Conservation (phyloP, 2,888 invertebrate genomes). For the Tetragnatha montana region DNA sequence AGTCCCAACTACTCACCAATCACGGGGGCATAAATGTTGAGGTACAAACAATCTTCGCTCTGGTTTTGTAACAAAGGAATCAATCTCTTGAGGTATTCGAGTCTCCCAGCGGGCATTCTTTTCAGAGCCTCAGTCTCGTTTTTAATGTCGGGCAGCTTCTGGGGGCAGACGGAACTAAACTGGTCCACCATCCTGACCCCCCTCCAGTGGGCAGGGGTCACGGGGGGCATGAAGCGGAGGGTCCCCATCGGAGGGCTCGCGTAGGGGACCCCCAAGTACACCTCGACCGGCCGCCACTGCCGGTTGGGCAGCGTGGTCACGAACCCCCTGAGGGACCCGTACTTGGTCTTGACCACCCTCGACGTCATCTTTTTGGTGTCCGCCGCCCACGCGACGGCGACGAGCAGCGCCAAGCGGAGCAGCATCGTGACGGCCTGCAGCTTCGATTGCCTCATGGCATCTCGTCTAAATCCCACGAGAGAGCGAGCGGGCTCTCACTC, state of each 20-base stretch:
- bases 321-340: constrained; percentile 86
- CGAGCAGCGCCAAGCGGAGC: constrained; percentile 81
- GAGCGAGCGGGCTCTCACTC: neutral
- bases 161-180: constrained; percentile 87
- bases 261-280: constrained; percentile 85
- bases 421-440: constrained; percentile 18
- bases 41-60: constrained; percentile 96
- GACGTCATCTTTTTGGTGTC: constrained; percentile 74
- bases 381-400: constrained; percentile 28
- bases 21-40: constrained; percentile 96
- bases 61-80: constrained; percentile 92
- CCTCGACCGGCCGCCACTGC: constrained; percentile 80
- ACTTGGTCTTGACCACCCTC: constrained; percentile 88
- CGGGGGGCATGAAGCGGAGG: constrained; percentile 96
- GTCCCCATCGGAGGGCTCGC: constrained; percentile 93
- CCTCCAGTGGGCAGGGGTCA: constrained; percentile 84
- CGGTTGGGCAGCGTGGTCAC: constrained; percentile 73
- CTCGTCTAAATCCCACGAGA: neutral
- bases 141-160: constrained; percentile 79
- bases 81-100: constrained; percentile 90
- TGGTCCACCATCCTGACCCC: constrained; percentile 85
- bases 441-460: neutral
- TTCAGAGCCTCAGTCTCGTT: constrained; percentile 90
- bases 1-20: constrained; percentile 85
- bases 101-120: constrained; percentile 91